phyloP scores from a whole-genome alignment of 2,888 invertebrate genomes.

The Meganola albula region DNA sequence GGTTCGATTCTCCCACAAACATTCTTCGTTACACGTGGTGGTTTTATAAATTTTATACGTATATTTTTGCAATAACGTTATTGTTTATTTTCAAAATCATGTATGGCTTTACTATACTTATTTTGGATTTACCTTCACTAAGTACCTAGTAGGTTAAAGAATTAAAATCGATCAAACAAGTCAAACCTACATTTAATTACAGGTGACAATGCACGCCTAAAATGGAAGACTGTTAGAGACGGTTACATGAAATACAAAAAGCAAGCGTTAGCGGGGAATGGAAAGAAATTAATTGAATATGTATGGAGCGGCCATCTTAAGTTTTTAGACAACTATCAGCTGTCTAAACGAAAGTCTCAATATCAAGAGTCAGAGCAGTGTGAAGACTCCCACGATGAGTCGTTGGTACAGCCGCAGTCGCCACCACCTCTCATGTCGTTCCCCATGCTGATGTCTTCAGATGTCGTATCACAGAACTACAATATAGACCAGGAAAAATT shows the following conservation, averaged over 20 bases:
- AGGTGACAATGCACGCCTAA: constrained; percentile 33
- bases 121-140: background rate
- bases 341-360: constrained; percentile 11
- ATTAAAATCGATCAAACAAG: background rate
- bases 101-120: too few species aligned
- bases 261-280: constrained; percentile 14
- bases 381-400: background rate
- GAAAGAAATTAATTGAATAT: constrained; percentile 28
- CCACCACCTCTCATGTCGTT: constrained; percentile 14
- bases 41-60: too few species aligned
- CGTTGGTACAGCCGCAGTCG: constrained; percentile 4
- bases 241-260: constrained; percentile 37
- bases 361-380: background rate
- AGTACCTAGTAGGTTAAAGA: background rate
- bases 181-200: constrained; percentile 3
- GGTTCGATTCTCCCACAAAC: too few species aligned
- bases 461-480: background rate
- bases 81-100: too few species aligned
- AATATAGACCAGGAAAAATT: constrained; percentile 5
- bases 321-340: constrained; percentile 27
- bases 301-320: constrained; percentile 29
- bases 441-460: constrained; percentile 1
- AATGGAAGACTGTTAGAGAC: constrained; percentile 40
- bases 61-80: too few species aligned
- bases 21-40: too few species aligned